phyloP scores from a whole-genome alignment of 23 tunicate genomes.

The Halocynthia aurantium region DNA sequence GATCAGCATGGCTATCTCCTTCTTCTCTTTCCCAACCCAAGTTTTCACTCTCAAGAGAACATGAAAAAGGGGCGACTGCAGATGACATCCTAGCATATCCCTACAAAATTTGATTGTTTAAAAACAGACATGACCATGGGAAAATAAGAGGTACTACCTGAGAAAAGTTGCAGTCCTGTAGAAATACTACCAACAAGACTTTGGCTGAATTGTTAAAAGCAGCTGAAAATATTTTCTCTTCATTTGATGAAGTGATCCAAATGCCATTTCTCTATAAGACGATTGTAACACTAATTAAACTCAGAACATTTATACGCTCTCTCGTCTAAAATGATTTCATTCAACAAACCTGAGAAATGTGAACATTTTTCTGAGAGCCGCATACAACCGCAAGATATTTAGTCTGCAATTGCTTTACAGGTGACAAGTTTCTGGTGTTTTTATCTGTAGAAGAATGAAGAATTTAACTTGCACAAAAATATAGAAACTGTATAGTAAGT shows the following conservation, averaged over 20 bases:
- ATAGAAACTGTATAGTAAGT: neutral
- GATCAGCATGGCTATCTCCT: neutral
- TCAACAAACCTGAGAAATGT: slow-evolving; percentile 18
- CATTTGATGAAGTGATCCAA: slow-evolving; percentile 6
- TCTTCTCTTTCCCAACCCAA: slow-evolving; percentile 26
- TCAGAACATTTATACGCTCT: neutral
- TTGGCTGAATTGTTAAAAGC: slow-evolving; percentile 14
- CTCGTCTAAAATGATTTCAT: neutral
- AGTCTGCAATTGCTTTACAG: neutral
- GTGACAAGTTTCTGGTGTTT: neutral
- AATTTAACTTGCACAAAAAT: too few relatives aligned
- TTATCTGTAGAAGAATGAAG: neutral
- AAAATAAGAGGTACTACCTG: neutral
- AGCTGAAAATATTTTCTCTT: slow-evolving; percentile 2
- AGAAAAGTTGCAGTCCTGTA: neutral
- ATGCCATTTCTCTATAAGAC: slow-evolving; percentile 21
- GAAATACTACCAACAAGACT: slow-evolving; percentile 8
- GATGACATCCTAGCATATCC: slow-evolving; percentile 23
- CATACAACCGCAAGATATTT: slow-evolving; percentile 5
- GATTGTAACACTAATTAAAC: neutral
- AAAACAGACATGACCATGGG: neutral
- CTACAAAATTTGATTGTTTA: neutral
- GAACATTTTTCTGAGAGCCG: slow-evolving; percentile 11
- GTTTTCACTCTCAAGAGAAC: slow-evolving; percentile 12
- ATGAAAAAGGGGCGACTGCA: slow-evolving; percentile 5